Conservation (phyloP, 2,888 invertebrate genomes). For the Idaea aversata region DNA sequence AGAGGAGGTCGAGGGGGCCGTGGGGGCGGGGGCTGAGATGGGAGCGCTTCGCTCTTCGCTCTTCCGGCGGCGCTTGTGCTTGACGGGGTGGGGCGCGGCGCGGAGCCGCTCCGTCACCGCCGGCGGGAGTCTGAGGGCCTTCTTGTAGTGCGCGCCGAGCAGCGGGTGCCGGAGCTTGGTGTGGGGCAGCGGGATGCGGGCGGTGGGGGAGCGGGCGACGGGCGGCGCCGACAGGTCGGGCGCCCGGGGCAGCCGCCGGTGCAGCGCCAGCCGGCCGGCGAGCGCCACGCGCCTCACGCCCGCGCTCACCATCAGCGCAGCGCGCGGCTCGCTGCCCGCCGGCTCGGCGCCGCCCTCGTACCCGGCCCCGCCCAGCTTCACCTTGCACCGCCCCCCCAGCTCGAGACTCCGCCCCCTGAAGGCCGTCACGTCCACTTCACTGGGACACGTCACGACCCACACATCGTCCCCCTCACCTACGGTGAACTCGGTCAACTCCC, state of each 20-base stretch:
- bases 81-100: neutral
- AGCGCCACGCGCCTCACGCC: slow-evolving; percentile 37
- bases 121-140: slow-evolving; percentile 49
- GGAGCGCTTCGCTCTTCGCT: too few species aligned
- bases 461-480: slow-evolving; percentile 55
- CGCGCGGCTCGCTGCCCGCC: slow-evolving; percentile 29
- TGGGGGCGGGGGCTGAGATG: neutral
- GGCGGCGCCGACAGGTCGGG: slow-evolving; percentile 46
- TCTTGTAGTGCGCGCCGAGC: slow-evolving; percentile 61
- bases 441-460: slow-evolving; percentile 59
- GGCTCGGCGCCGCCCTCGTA: slow-evolving; percentile 48
- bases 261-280: slow-evolving; percentile 40
- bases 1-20: neutral
- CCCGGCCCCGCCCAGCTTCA: slow-evolving; percentile 55
- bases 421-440: slow-evolving; percentile 42
- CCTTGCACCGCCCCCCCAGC: slow-evolving; percentile 51
- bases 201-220: slow-evolving; percentile 45
- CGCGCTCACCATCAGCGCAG: slow-evolving; percentile 32
- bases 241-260: slow-evolving; percentile 47
- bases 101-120: slow-evolving; percentile 42
- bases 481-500: slow-evolving; percentile 32
- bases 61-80: too few species aligned
- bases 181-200: slow-evolving; percentile 60
- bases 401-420: slow-evolving; percentile 42
- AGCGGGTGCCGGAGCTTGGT: slow-evolving; percentile 67